Conservation (phyloP, 2,888 invertebrate species). For the Bombyx huttoni region DNA sequence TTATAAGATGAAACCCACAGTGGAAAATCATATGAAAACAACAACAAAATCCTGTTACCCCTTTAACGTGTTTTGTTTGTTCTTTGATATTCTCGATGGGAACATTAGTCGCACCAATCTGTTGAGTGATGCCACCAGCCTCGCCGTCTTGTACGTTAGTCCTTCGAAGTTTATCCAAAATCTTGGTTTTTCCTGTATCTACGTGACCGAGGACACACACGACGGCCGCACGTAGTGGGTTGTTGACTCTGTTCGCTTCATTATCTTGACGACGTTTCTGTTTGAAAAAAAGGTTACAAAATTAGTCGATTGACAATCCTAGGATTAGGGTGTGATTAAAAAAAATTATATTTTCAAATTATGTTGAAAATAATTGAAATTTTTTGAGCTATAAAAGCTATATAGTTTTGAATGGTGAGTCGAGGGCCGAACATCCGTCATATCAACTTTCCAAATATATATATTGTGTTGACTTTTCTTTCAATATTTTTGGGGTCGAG, state of each 20-base stretch:
- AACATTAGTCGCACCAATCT: slow-evolving; percentile 99
- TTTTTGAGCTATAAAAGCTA: too few relatives aligned
- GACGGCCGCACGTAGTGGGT: slow-evolving; percentile 89
- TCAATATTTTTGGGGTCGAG: too few relatives aligned
- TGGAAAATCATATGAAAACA: too few relatives aligned
- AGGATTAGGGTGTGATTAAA: too few relatives aligned
- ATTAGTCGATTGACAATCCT: not conserved
- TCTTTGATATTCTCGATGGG: slow-evolving; percentile 96
- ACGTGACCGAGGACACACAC: slow-evolving; percentile 99
- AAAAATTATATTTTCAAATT: too few relatives aligned
- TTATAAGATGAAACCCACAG: too few relatives aligned
- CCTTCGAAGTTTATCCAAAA: slow-evolving; percentile 92
- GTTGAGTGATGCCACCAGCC: slow-evolving; percentile 99
- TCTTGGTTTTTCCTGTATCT: slow-evolving; percentile 99
- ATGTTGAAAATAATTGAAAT: too few relatives aligned
- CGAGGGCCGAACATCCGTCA: too few relatives aligned
- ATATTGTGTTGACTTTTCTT: too few relatives aligned
- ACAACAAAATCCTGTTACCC: slow-evolving; percentile 74
- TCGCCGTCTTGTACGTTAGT: slow-evolving; percentile 96
- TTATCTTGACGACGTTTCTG: slow-evolving; percentile 66
- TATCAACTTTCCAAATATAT: too few relatives aligned
- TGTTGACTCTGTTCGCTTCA: slow-evolving; percentile 52
- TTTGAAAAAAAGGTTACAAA: not conserved
- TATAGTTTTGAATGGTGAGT: too few relatives aligned
- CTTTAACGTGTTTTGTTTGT: slow-evolving; percentile 94